These are phyloP conservation scores for Eulithis prunata DNA, from an alignment of 2,888 invertebrate species.

Conservation along the genomic window DNA sequence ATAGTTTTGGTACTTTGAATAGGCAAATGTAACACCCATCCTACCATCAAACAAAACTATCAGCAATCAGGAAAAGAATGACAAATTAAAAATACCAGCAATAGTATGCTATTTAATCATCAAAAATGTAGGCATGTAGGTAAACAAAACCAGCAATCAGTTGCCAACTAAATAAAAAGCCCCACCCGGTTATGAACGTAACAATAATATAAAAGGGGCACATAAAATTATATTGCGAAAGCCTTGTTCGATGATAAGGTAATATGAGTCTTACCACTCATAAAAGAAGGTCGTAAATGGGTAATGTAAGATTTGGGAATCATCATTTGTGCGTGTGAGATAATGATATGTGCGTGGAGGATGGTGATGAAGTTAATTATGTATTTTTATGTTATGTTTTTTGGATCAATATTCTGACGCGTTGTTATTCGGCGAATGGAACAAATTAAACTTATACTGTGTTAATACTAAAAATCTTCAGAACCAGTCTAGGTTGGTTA, in stretches of 20 bases:
- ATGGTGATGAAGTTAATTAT: slow-evolving; percentile 26
- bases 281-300: slow-evolving; percentile 41
- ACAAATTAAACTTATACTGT: too few relatives aligned
- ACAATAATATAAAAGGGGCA: slow-evolving; percentile 47
- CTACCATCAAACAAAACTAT: too few relatives aligned
- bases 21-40: too few relatives aligned
- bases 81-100: too few relatives aligned
- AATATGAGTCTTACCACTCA: slow-evolving; percentile 43
- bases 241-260: slow-evolving; percentile 38
- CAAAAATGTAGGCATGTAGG: background rate
- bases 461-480: too few relatives aligned
- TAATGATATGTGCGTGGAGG: slow-evolving; percentile 19
- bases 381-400: slow-evolving; percentile 4
- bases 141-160: slow-evolving; percentile 24
- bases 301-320: slow-evolving; percentile 31
- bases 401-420: slow-evolving; percentile 2
- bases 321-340: slow-evolving; percentile 30
- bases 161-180: slow-evolving; percentile 34
- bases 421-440: too few relatives aligned
- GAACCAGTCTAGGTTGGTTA: too few relatives aligned
- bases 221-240: slow-evolving; percentile 50
- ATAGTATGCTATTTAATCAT: too few relatives aligned
- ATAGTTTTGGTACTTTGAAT: too few relatives aligned
- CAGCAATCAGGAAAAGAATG: too few relatives aligned
- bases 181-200: slow-evolving; percentile 45